Conservation (phyloP, 1,140 invertebrate species). For the Drosophila kanapiae region DNA sequence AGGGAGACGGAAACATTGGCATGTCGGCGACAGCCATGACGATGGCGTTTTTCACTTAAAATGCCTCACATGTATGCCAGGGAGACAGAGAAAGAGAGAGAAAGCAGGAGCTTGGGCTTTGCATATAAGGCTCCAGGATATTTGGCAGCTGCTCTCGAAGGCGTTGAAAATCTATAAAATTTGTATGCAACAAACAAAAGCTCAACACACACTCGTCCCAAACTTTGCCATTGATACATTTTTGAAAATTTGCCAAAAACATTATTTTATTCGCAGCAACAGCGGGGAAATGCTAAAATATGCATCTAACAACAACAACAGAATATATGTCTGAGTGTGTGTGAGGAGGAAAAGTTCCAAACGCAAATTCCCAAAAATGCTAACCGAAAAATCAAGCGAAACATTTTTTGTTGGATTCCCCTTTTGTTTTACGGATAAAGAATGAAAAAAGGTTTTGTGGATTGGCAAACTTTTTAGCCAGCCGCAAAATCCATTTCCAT, state of each 20-base stretch:
- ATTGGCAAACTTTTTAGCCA: constrained; percentile 38
- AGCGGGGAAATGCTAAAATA: constrained; percentile 42
- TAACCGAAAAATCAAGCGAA: constrained; percentile 41
- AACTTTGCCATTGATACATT: constrained; percentile 61
- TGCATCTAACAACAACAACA: constrained; percentile 22
- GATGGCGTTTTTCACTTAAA: constrained; percentile 75
- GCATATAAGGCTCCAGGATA: constrained; percentile 64
- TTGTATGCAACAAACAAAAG: constrained; percentile 73
- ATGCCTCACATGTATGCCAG: constrained; percentile 60
- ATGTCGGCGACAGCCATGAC: constrained; percentile 54
- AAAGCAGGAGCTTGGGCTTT: constrained; percentile 18
- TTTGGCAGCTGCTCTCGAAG: constrained; percentile 64
- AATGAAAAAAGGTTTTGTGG: constrained; percentile 9
- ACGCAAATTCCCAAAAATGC: constrained; percentile 29
- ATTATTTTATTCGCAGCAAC: constrained; percentile 48
- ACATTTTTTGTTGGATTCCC: constrained; percentile 24
- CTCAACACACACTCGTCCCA: constrained; percentile 15
- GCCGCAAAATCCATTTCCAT: constrained; percentile 49
- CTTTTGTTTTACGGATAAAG: constrained; percentile 25
- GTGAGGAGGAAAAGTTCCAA: constrained; percentile 20
- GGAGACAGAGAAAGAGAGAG: neutral
- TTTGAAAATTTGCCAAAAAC: constrained; percentile 68
- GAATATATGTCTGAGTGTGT: neutral
- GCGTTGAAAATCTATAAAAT: constrained; percentile 78
- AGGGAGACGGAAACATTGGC: constrained; percentile 30